A percentile compares a stretch with the other conserved stretches of the same genome.
Evolutionary conservation across 2,888 invertebrate species (phyloP).

Genomic region (Eupithecia centaureata): DNA sequence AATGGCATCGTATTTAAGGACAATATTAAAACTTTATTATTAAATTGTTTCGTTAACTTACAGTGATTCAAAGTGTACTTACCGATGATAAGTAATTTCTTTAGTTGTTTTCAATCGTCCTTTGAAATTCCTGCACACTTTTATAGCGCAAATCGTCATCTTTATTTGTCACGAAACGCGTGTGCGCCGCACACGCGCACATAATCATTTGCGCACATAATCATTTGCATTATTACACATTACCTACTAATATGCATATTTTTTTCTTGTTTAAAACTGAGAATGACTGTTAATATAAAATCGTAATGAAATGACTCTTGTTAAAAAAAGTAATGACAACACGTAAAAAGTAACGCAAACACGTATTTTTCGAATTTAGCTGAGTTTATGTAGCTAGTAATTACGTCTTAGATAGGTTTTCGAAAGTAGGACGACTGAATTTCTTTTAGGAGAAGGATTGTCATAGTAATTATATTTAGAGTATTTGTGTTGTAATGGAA

Average conservation of each 20-base stretch:
- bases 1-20: too few species aligned
- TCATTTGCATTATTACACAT: background rate
- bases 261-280: background rate
- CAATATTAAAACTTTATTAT: too few species aligned
- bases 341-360: conserved; percentile 1
- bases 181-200: too few species aligned
- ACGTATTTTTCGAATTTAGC: conserved; percentile 1
- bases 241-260: background rate
- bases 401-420: background rate
- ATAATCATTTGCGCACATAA: too few species aligned
- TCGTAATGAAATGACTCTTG: conserved; percentile 3
- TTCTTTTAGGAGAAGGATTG: background rate
- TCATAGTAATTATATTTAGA: background rate
- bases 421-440: background rate
- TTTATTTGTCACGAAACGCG: too few species aligned
- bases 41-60: too few species aligned
- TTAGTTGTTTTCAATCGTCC: too few species aligned
- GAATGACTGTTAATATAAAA: background rate
- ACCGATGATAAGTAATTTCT: too few species aligned
- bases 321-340: background rate
- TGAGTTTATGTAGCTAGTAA: background rate
- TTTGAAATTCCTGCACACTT: too few species aligned
- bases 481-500: background rate
- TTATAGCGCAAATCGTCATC: too few species aligned
- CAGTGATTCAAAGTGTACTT: too few species aligned